phyloP scores from a whole-genome alignment of 1,140 invertebrate species.

The Dreissena rostriformis region DNA sequence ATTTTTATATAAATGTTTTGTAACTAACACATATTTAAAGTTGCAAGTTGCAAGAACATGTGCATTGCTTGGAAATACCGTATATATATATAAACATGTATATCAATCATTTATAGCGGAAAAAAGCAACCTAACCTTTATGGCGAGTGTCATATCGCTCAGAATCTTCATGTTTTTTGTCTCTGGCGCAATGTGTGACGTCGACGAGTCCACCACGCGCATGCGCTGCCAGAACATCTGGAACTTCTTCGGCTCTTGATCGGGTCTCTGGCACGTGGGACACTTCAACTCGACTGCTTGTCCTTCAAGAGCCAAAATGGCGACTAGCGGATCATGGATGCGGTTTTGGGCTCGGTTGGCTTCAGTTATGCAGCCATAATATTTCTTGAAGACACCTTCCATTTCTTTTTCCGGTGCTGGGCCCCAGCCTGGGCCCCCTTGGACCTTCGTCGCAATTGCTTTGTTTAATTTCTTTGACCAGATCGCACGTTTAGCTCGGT shows the following conservation, averaged over 20 bases:
- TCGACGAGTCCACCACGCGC: conserved; percentile 44
- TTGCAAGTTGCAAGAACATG: no score
- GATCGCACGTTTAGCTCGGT: neutral
- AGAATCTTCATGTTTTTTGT: conserved; percentile 50
- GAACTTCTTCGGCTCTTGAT: conserved; percentile 52
- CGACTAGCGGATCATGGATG: conserved; percentile 39
- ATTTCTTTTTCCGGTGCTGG: conserved; percentile 48
- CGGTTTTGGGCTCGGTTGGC: conserved; percentile 17
- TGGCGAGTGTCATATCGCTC: conserved; percentile 57
- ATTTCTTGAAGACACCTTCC: conserved; percentile 47
- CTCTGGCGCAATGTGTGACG: neutral
- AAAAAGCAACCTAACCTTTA: conserved; percentile 23
- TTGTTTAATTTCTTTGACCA: conserved; percentile 6
- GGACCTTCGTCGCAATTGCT: no score
- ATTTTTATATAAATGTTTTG: no score
- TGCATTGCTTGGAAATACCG: no score
- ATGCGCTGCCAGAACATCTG: conserved; percentile 59
- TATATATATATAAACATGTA: no score
- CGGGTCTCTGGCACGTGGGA: conserved; percentile 59
- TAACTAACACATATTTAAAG: no score
- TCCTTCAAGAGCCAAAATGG: conserved; percentile 53
- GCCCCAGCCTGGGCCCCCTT: conserved; percentile 41
- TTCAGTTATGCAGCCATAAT: conserved; percentile 57
- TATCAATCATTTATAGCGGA: no score
- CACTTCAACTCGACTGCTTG: conserved; percentile 58